Conservation (phyloP, 1,140 invertebrate genomes). For the Trichomalopsis sarcophagae region DNA sequence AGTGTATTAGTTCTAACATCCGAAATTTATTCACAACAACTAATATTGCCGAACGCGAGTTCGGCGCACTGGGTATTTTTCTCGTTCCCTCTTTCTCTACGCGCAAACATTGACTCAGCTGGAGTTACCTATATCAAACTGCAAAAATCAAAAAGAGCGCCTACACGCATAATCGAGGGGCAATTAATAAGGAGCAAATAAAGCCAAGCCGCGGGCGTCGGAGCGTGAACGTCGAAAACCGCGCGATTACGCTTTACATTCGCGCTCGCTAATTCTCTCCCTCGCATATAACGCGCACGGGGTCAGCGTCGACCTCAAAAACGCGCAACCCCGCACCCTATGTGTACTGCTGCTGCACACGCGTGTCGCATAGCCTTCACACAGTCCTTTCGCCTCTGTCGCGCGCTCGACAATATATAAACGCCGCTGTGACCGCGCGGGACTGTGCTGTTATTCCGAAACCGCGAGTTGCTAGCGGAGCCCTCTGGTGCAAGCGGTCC, state of each 20-base stretch:
- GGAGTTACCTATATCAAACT: too few relatives aligned
- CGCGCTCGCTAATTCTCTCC: neutral
- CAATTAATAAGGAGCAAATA: constrained; percentile 9
- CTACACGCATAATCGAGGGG: neutral
- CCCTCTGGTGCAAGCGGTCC: neutral
- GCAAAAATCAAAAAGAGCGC: too few relatives aligned
- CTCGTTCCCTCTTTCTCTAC: too few relatives aligned
- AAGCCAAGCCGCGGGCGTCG: neutral
- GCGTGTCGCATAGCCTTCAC: neutral
- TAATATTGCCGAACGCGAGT: too few relatives aligned
- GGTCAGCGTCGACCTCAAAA: constrained; percentile 11
- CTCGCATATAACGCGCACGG: neutral
- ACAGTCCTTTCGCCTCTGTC: neutral
- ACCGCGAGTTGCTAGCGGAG: neutral
- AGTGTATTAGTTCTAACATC: too few relatives aligned
- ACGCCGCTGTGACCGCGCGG: neutral
- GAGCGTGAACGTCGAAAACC: constrained; percentile 15
- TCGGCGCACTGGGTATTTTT: too few relatives aligned
- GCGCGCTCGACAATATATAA: constrained; percentile 7
- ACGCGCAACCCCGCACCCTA: neutral
- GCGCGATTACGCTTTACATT: constrained; percentile 16
- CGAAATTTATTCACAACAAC: too few relatives aligned
- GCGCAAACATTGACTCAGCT: too few relatives aligned
- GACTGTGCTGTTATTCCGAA: constrained; percentile 32
- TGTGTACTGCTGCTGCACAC: neutral